phyloP scores from a whole-genome alignment of 1,140 invertebrate species.

The Goniozus legneri region DNA sequence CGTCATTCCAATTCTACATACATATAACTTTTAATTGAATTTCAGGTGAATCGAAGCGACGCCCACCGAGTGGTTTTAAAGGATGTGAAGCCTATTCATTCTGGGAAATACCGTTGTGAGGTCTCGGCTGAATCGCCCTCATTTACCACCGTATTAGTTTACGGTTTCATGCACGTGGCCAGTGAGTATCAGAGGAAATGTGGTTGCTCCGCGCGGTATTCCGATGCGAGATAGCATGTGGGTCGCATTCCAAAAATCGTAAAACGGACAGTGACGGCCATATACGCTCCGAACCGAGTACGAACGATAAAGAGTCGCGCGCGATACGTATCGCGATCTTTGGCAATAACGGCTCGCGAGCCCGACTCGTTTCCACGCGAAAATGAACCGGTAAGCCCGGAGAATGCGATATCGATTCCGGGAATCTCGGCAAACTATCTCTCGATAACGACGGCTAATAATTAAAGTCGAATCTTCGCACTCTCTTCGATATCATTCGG shows the following conservation, averaged over 20 bases:
- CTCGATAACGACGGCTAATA: too few relatives aligned
- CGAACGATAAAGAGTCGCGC: too few relatives aligned
- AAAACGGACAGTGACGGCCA: background rate
- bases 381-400: too few relatives aligned
- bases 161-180: conserved; percentile 67
- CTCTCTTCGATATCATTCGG: too few relatives aligned
- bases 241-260: background rate
- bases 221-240: conserved; percentile 4
- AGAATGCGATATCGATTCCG: too few relatives aligned
- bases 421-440: too few relatives aligned
- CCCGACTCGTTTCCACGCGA: too few relatives aligned
- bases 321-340: too few relatives aligned
- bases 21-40: conserved; percentile 13
- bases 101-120: conserved; percentile 71
- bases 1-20: background rate
- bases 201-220: conserved; percentile 1
- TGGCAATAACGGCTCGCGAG: too few relatives aligned
- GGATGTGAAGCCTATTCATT: conserved; percentile 63
- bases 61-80: conserved; percentile 63
- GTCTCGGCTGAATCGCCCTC: conserved; percentile 69
- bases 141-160: conserved; percentile 65
- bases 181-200: conserved; percentile 56
- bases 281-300: too few relatives aligned
- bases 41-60: conserved; percentile 42
- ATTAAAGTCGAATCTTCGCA: too few relatives aligned